Evolutionary conservation across 2,888 invertebrate genomes (phyloP).

Genomic region (Psococerastis gibbosa): DNA sequence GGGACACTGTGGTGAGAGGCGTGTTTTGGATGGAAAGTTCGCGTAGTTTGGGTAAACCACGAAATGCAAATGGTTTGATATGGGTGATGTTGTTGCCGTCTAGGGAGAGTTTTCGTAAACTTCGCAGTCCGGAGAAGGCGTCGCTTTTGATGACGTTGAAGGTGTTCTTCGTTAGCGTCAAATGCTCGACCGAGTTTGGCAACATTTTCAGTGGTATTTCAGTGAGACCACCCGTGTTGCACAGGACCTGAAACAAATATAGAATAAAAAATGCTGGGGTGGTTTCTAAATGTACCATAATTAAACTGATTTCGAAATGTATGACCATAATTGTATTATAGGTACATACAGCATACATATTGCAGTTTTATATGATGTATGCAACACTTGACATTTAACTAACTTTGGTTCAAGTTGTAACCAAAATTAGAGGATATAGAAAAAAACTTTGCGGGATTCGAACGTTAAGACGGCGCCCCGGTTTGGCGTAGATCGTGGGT

Average conservation of each 20-base stretch:
- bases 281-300: too few species aligned
- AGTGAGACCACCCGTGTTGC: constrained; percentile 65
- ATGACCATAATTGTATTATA: too few species aligned
- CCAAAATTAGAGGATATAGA: too few species aligned
- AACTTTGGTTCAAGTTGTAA: too few species aligned
- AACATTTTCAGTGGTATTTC: constrained; percentile 59
- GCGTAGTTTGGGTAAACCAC: constrained; percentile 55
- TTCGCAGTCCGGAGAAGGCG: constrained; percentile 62
- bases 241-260: constrained; percentile 55
- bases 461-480: too few species aligned
- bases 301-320: too few species aligned
- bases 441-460: too few species aligned
- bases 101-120: constrained; percentile 60
- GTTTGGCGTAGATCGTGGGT: too few species aligned
- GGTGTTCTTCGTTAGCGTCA: constrained; percentile 70
- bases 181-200: constrained; percentile 60
- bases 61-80: constrained; percentile 71
- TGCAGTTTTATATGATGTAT: too few species aligned
- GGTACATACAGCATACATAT: too few species aligned
- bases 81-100: constrained; percentile 73
- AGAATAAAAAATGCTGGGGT: too few species aligned
- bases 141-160: constrained; percentile 64
- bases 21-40: constrained; percentile 76
- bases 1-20: constrained; percentile 57
- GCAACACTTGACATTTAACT: too few species aligned